phyloP scores from a whole-genome alignment of 1,140 invertebrate genomes.

The Tetragonula clypearis region DNA sequence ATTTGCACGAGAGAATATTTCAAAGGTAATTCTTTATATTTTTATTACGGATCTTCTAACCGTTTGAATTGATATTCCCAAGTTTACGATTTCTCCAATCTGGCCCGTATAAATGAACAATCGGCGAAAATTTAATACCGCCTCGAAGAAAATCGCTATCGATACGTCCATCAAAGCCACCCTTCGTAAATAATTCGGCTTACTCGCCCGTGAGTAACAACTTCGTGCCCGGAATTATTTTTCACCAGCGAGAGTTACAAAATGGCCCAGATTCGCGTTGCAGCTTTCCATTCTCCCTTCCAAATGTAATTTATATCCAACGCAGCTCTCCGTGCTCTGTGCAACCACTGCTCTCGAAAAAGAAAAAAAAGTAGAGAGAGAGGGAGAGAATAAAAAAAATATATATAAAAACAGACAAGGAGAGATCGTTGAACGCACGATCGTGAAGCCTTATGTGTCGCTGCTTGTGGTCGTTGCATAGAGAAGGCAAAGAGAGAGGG shows the following conservation, averaged over 20 bases:
- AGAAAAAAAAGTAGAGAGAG: too few relatives aligned
- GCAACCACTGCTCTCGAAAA: too few relatives aligned
- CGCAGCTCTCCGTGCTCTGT: background rate
- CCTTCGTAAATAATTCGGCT: background rate
- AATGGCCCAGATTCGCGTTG: background rate
- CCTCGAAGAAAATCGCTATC: background rate
- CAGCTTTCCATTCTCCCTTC: background rate
- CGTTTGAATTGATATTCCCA: too few relatives aligned
- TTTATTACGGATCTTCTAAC: too few relatives aligned
- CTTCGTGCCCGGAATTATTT: background rate
- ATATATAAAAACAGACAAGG: background rate
- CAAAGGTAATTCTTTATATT: too few relatives aligned
- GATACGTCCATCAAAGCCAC: background rate
- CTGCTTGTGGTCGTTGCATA: background rate
- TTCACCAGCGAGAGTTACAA: slow-evolving; percentile 2
- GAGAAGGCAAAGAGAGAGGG: background rate
- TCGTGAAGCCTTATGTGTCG: slow-evolving; percentile 27
- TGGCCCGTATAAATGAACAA: too few relatives aligned
- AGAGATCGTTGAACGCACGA: background rate
- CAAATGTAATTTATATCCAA: slow-evolving; percentile 18
- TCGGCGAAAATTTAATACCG: too few relatives aligned
- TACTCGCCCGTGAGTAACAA: too few relatives aligned
- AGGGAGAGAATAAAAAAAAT: background rate
- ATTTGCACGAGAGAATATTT: too few relatives aligned
- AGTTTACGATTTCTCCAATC: too few relatives aligned